Base-by-base conservation (phyloP, 1,140 invertebrate species). In the Orchesella cincta region DNA sequence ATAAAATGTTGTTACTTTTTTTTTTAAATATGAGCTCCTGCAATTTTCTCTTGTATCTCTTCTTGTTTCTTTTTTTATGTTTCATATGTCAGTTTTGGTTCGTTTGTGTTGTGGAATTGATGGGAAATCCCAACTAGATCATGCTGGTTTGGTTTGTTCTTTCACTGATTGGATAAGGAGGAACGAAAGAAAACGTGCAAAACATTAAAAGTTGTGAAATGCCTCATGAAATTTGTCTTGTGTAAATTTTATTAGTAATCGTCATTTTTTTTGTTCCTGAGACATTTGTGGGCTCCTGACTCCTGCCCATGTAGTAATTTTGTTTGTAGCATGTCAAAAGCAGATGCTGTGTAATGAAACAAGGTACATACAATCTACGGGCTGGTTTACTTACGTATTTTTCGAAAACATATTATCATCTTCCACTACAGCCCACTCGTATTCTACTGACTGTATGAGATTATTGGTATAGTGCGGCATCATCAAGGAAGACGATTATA, bases 161-260 rank as follows among this genome's bases (percentile, higher is more conserved):
- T 46, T 46, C 39, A 8, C 5, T 46, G 39, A 46, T 46, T n/a
- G n/a, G n/a, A 46, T 46, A 46, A 12, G 8, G 20, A 46, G 39
- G 39, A 46, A 46, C 39, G 39, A 46, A 46, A 20, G n/a, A 57
- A 57, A 81, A 81, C 78, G 80, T 81, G 80, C 75, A 79, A 81
- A 81, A 78, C 80, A 81, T 81, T 81, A 81, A 79, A 78, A 76
- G 75, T 64, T 52, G 54, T 29, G 74, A 75, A 74, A 81, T 81
- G 80, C 73, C 80, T 81, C 80, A 81, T 81, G 73, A 78, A 81
- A 81, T 79, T 81, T 79, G 76, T 78, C 77, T 67, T 78, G 75
- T 81, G 77, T 79, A 81, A 81, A 81, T 81, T 79, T 81, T 81
- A 81, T 81, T 81, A 79, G 67, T 70, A 73, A 81, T n/a, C n/a